Conservation (phyloP, 2,797 vertebrate genomes). For the Halcyon smyrnensis region DNA sequence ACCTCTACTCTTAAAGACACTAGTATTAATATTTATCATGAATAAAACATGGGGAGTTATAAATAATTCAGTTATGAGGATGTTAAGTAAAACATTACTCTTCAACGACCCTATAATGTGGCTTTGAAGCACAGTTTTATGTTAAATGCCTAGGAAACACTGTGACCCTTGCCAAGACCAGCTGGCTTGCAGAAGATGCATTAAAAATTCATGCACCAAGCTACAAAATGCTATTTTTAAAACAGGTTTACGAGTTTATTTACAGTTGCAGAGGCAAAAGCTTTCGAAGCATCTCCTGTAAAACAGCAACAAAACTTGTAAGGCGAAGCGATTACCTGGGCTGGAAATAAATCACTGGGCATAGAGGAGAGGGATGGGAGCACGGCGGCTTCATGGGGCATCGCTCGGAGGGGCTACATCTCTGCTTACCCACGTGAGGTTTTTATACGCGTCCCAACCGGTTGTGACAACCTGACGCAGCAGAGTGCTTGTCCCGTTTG, state of each 20-base stretch:
- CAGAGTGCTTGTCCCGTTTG: background rate
- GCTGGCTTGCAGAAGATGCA: conserved; percentile 60
- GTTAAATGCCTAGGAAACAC: conserved; percentile 64
- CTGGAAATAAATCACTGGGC: background rate
- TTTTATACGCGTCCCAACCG: background rate
- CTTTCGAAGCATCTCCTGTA: background rate
- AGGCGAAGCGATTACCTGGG: background rate
- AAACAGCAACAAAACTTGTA: background rate
- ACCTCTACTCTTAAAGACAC: conserved; percentile 71
- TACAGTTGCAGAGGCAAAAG: conserved; percentile 54
- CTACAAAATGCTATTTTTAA: conserved; percentile 57
- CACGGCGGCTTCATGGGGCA: background rate
- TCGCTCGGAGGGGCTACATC: background rate
- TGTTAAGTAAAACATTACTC: conserved; percentile 81
- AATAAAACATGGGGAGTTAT: conserved; percentile 82
- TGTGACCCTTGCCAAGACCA: conserved; percentile 66
- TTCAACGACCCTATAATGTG: conserved; percentile 83
- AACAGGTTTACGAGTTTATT: conserved; percentile 37
- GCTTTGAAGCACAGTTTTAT: conserved; percentile 80
- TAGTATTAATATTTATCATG: conserved; percentile 76
- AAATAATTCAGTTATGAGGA: conserved; percentile 86
- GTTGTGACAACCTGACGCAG: background rate
- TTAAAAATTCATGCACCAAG: conserved; percentile 69
- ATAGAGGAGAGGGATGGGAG: background rate
- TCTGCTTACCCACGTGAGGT: background rate